These are phyloP conservation scores for Teinopalpus imperialis DNA, from an alignment of 2,888 invertebrate species.

Conservation along the genomic window DNA sequence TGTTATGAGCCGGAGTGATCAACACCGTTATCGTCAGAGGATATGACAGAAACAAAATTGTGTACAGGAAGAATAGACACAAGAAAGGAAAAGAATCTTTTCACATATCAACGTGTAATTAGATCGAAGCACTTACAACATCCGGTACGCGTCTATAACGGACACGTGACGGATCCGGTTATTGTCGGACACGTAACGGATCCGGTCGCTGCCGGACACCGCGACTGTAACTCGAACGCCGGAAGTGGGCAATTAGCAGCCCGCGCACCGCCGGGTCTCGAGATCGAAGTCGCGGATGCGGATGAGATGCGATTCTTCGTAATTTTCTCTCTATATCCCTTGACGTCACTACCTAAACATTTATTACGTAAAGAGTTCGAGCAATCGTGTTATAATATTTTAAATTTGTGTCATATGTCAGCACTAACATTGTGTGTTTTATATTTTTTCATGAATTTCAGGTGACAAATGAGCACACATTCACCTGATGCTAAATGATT, in stretches of 20 bases:
- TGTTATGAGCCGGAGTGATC: too few relatives aligned
- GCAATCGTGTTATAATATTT: background rate
- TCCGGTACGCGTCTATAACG: background rate
- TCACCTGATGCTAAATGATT: too few relatives aligned
- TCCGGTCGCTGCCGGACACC: background rate
- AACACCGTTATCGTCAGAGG: too few relatives aligned
- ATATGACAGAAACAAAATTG: too few relatives aligned
- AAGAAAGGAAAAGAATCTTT: too few relatives aligned
- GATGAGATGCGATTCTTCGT: background rate
- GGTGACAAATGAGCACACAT: too few relatives aligned
- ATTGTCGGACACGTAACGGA: background rate
- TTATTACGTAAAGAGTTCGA: too few relatives aligned
- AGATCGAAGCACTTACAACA: background rate
- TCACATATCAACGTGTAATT: slow-evolving; percentile 4
- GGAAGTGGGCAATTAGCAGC: slow-evolving; percentile 7
- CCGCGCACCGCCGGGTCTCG: background rate
- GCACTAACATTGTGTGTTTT: too few relatives aligned
- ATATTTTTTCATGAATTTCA: too few relatives aligned
- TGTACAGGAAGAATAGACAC: too few relatives aligned
- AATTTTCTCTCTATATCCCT: background rate
- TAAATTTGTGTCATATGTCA: too few relatives aligned
- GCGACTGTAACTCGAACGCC: background rate
- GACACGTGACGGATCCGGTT: background rate
- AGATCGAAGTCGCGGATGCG: background rate
- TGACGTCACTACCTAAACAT: too few relatives aligned